These are phyloP conservation scores for Latheticus oryzae DNA, from an alignment of 2,888 invertebrate genomes.

Conservation along the genomic window DNA sequence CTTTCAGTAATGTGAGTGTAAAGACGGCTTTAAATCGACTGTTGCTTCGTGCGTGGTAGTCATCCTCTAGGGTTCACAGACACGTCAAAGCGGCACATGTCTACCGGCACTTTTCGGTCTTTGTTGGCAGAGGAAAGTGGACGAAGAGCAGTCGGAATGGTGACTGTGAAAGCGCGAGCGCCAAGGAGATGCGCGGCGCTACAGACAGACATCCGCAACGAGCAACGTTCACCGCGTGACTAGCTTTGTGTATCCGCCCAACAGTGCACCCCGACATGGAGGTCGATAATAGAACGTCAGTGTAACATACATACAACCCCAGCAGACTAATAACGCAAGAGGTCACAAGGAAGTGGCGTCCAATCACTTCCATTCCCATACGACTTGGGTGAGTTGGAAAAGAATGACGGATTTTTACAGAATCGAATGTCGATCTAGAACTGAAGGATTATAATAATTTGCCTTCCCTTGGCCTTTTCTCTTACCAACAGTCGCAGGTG, in stretches of 20 bases:
- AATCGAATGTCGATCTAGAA: no score
- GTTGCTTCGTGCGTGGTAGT: constrained; percentile 8
- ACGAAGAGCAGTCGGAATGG: constrained; percentile 12
- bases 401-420: no score
- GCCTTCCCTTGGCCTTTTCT: no score
- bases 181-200: constrained; percentile 47
- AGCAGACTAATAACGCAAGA: no score
- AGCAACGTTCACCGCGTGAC: constrained; percentile 61
- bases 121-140: constrained; percentile 9
- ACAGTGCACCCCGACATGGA: constrained; percentile 55
- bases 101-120: constrained; percentile 3
- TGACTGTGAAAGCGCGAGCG: constrained; percentile 35
- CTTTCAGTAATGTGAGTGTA: constrained; percentile 10
- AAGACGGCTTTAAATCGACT: constrained; percentile 12
- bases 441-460: no score
- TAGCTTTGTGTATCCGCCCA: constrained; percentile 57
- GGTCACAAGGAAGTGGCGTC: constrained; percentile 1
- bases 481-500: no score
- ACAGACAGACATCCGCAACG: constrained; percentile 56
- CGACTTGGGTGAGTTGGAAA: background rate
- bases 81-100: constrained; percentile 19
- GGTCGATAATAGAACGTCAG: constrained; percentile 56
- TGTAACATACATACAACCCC: constrained; percentile 39
- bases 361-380: no score
- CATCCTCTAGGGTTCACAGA: constrained; percentile 5